Conservation (phyloP, 1,140 invertebrate species). For the Pantala flavescens region DNA sequence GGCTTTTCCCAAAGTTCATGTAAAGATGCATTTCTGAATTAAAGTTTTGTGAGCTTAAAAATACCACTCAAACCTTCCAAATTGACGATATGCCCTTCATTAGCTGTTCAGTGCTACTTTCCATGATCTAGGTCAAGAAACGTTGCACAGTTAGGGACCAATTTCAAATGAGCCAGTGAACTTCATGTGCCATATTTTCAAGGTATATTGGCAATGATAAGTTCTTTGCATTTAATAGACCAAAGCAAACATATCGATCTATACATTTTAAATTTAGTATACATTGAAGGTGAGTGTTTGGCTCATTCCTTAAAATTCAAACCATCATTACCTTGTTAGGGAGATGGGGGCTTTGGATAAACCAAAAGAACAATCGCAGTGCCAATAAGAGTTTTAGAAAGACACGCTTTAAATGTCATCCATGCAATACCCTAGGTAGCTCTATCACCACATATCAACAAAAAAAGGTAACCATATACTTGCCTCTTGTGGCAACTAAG, state of each 20-base stretch:
- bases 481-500: not conserved
- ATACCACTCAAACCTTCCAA: not conserved
- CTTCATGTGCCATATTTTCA: not conserved
- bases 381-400: not conserved
- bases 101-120: not conserved
- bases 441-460: not conserved
- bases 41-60: not conserved
- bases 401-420: not conserved
- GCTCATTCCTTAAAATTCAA: not conserved
- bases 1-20: not conserved
- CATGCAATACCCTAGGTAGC: not conserved
- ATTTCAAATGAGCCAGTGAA: not conserved
- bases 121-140: not conserved
- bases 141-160: not conserved
- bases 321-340: not conserved
- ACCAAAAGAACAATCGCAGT: not conserved
- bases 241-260: not conserved
- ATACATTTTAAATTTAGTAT: not conserved
- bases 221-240: not conserved
- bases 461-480: slow-evolving; percentile 4
- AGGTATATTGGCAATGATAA: not conserved
- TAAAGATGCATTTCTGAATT: not conserved
- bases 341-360: not conserved
- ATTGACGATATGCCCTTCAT: not conserved
- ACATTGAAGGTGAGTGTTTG: not conserved